Conservation (phyloP, 2,113 vertebrate genomes). For the Spheniscus mendiculus region DNA sequence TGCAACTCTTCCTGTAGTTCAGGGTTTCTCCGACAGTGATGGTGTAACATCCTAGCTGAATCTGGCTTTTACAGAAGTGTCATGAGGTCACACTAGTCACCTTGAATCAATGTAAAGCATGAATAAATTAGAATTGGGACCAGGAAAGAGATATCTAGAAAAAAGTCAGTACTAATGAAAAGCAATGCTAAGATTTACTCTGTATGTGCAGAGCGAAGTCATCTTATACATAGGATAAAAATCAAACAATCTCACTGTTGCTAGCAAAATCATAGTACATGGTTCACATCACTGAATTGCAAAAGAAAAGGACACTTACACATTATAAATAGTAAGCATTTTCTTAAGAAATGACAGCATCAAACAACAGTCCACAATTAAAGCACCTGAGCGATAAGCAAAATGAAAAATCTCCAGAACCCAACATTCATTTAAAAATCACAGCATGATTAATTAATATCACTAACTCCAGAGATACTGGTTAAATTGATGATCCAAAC, state of each 20-base stretch:
- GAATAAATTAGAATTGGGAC: background rate
- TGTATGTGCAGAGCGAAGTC: background rate
- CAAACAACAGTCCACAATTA: background rate
- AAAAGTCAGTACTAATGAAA: background rate
- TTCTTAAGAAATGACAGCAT: background rate
- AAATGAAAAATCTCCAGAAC: background rate
- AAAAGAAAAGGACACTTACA: background rate
- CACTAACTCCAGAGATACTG: background rate
- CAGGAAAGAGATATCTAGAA: background rate
- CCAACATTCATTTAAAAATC: background rate
- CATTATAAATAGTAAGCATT: background rate
- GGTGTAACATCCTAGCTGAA: conserved; percentile 98
- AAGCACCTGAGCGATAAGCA: background rate
- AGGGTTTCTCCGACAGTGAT: conserved; percentile 96
- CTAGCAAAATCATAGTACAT: background rate
- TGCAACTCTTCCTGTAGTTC: conserved; percentile 98
- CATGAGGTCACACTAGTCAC: conserved; percentile 76
- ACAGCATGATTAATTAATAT: background rate
- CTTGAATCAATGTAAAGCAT: conserved; percentile 36
- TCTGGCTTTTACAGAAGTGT: conserved; percentile 73
- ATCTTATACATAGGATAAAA: background rate
- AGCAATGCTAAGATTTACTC: background rate
- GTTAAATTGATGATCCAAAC: background rate
- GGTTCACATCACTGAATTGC: background rate
- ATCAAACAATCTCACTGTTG: background rate